phyloP scores from a whole-genome alignment of 2,888 invertebrate species.

The Neocrepidodera transversa region DNA sequence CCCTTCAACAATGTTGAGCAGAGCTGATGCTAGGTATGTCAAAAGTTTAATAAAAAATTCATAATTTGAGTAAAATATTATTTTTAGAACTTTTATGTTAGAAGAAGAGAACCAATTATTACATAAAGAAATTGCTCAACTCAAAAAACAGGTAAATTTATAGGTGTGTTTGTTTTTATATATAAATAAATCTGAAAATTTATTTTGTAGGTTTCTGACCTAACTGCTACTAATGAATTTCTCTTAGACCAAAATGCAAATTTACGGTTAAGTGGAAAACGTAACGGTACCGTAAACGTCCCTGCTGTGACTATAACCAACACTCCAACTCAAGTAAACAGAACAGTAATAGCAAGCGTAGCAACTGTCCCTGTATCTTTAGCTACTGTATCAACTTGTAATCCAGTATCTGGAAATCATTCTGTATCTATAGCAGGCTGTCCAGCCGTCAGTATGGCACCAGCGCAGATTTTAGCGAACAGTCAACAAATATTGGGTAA shows the following conservation, averaged over 20 bases:
- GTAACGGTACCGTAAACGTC: constrained; percentile 65
- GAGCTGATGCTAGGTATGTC: constrained; percentile 53
- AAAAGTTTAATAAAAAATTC: not conserved
- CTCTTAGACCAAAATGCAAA: constrained; percentile 79
- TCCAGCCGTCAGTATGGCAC: constrained; percentile 68
- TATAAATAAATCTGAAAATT: not conserved
- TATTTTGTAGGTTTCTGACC: constrained; percentile 65
- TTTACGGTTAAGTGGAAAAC: constrained; percentile 68
- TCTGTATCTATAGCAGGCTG: constrained; percentile 66
- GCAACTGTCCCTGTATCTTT: constrained; percentile 69
- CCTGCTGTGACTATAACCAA: constrained; percentile 69
- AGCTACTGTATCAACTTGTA: constrained; percentile 65
- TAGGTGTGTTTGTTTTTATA: no score
- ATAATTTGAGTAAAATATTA: no score
- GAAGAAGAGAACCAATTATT: constrained; percentile 74
- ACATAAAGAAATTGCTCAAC: constrained; percentile 71
- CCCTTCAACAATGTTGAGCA: constrained; percentile 53
- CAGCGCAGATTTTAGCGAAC: constrained; percentile 61
- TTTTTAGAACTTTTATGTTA: constrained; percentile 61
- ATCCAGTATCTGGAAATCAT: constrained; percentile 58
- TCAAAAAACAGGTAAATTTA: constrained; percentile 70
- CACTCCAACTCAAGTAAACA: constrained; percentile 60
- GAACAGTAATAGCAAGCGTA: constrained; percentile 67
- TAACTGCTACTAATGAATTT: constrained; percentile 80
- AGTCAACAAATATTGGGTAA: constrained; percentile 60